Conservation (phyloP, 2,113 vertebrate species). For the Grallaria varia region DNA sequence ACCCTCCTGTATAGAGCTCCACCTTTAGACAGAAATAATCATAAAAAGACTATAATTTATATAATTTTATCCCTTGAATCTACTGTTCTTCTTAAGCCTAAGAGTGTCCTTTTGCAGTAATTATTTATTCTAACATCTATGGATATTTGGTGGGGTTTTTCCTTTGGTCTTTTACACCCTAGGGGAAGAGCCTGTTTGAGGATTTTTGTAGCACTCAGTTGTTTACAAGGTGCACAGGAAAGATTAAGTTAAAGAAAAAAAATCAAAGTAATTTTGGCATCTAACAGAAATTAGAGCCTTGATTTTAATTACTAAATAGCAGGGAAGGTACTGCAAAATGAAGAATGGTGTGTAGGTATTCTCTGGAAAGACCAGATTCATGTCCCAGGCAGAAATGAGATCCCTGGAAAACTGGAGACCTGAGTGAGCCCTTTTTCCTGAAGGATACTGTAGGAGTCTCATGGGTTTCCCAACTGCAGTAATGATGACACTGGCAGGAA, state of each 20-base stretch:
- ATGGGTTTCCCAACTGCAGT: not conserved
- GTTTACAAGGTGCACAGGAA: not conserved
- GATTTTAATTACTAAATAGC: not conserved
- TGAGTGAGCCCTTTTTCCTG: not conserved
- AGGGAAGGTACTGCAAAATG: not conserved
- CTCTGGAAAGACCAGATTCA: not conserved
- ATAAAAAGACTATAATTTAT: slow-evolving; percentile 10
- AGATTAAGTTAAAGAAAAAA: not conserved
- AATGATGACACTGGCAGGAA: not conserved
- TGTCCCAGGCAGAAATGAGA: not conserved
- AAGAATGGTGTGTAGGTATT: not conserved
- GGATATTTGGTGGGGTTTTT: not conserved
- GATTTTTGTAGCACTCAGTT: not conserved
- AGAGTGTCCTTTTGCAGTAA: not conserved
- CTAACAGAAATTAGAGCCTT: not conserved
- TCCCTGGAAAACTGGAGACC: not conserved
- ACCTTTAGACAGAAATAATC: slow-evolving; percentile 23
- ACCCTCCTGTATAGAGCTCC: not conserved
- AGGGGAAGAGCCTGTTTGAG: not conserved
- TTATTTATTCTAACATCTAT: not conserved
- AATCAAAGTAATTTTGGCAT: not conserved
- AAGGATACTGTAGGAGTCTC: not conserved
- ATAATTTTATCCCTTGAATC: slow-evolving; percentile 23
- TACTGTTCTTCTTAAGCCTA: not conserved
- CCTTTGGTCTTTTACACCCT: not conserved